Evolutionary conservation across 1,140 invertebrate genomes (phyloP), one percentile per base, ranked within the genome.

Genomic region (Neomicropteryx cornuta): DNA sequence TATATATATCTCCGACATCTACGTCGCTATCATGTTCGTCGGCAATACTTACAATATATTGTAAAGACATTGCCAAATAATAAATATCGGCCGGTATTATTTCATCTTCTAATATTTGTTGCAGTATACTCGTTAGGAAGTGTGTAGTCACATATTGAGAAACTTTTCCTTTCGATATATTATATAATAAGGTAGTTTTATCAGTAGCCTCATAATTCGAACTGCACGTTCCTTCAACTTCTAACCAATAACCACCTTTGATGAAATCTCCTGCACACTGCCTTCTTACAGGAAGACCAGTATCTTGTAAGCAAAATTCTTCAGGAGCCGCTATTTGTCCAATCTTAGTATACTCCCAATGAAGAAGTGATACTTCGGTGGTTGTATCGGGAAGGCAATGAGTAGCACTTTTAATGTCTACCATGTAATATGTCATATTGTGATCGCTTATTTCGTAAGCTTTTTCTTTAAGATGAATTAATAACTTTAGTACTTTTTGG

Each of bases 81-180:
- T 67, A 61, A 41, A 72, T 58, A 53, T 72, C 69, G 5, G 62
- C 64, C 18, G 69, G 62, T 21, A 72, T 61, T 16, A 70, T 46
- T 27, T 58, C 46, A 49, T 57, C 36, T 21, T 52, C 31, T 38
- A 62, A 23, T 16, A 62, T 52, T 34, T 51, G 53, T 38, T 46
- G 40, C 14, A 66, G 44, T 13, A 58, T 58, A 37, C 55, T 45
- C 4, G 51, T 58, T n/a, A 66, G 47, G 50, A 67, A 67, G 28
- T 41, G 39, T 4, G 51, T 50, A 11, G 48, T 54, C n/a, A 49
- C 47, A 32, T 57, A 53, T 33, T 51, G 46, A 20, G 55, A 43
- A 17, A 53, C 43, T 33, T 50, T 42, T 5, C 61, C 56, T 44
- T 55, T 60, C n/a, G 58, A 50, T 42, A 67, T 50, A 18, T 53